Conservation (phyloP, 1,140 invertebrate species). For the Orussus abietinus region DNA sequence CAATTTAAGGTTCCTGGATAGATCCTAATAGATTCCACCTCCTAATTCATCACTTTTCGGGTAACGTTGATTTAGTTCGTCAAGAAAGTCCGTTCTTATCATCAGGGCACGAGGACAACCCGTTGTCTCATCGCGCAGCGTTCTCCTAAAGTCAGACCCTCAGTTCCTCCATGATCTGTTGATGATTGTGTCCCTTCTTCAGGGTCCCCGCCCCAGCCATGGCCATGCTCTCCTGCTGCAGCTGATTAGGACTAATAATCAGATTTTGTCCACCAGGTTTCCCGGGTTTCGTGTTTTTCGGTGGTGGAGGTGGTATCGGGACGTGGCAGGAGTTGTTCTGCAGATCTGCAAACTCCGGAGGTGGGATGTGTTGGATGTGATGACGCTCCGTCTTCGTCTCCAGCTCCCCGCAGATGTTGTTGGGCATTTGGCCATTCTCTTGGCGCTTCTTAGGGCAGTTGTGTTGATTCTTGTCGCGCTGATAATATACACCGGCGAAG, state of each 20-base stretch:
- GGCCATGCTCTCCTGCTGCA: conserved; percentile 61
- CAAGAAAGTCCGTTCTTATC: too few species aligned
- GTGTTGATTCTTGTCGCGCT: conserved; percentile 73
- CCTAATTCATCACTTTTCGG: too few species aligned
- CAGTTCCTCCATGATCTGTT: conserved; percentile 67
- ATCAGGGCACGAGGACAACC: too few species aligned
- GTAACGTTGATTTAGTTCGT: too few species aligned
- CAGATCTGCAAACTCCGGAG: conserved; percentile 73
- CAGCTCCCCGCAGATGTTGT: conserved; percentile 76
- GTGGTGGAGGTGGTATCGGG: conserved; percentile 68
- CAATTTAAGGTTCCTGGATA: too few species aligned
- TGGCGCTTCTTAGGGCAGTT: conserved; percentile 69
- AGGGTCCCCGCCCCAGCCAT: conserved; percentile 58
- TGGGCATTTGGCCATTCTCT: conserved; percentile 80
- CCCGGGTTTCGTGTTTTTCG: conserved; percentile 64
- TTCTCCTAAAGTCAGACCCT: conserved; percentile 64
- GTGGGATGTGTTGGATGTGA: conserved; percentile 72
- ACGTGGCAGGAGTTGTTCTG: conserved; percentile 65
- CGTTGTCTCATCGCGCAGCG: too few species aligned
- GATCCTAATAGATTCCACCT: too few species aligned
- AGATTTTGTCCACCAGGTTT: conserved; percentile 54
- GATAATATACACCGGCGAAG: conserved; percentile 91
- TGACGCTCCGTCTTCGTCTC: conserved; percentile 66
- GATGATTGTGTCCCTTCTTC: conserved; percentile 61
- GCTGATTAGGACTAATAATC: conserved; percentile 55